phyloP scores from a whole-genome alignment of 1,140 invertebrate species.

The Nephotettix cincticeps region DNA sequence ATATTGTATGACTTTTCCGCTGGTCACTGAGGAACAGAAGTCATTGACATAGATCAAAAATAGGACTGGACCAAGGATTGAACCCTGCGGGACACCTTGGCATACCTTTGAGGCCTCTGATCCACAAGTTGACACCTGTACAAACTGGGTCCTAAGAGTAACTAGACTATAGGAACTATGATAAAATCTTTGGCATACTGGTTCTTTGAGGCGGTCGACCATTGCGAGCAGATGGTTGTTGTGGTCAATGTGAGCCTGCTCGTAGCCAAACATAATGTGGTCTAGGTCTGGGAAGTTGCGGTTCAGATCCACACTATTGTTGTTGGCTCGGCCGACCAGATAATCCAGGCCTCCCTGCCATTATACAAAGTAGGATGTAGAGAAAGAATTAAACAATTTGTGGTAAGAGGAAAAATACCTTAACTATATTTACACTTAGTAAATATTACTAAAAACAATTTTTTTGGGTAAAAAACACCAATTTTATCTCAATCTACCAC shows the following conservation, averaged over 20 bases:
- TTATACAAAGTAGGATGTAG: too few relatives aligned
- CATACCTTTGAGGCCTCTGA: too few relatives aligned
- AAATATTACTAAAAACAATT: neutral
- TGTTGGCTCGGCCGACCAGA: slow-evolving; percentile 77
- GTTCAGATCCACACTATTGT: slow-evolving; percentile 82
- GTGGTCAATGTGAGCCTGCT: slow-evolving; percentile 57
- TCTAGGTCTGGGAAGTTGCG: slow-evolving; percentile 88
- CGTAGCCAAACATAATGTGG: slow-evolving; percentile 67
- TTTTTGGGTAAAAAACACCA: too few relatives aligned
- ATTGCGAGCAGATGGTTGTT: slow-evolving; percentile 70
- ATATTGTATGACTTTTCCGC: too few relatives aligned
- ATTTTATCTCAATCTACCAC: too few relatives aligned
- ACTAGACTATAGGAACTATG: slow-evolving; percentile 16
- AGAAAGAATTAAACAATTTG: slow-evolving; percentile 29
- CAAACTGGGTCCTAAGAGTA: neutral
- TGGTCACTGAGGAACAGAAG: too few relatives aligned
- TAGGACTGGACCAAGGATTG: too few relatives aligned
- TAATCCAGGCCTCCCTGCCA: slow-evolving; percentile 68
- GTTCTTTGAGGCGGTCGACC: slow-evolving; percentile 59
- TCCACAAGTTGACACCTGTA: neutral
- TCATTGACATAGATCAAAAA: too few relatives aligned
- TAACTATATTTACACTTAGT: neutral
- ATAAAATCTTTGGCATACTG: slow-evolving; percentile 53
- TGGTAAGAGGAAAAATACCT: neutral
- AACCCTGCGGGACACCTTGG: too few relatives aligned